Evolutionary conservation across 2,113 vertebrate species (phyloP).

Genomic region (Pluvianellus socialis): DNA sequence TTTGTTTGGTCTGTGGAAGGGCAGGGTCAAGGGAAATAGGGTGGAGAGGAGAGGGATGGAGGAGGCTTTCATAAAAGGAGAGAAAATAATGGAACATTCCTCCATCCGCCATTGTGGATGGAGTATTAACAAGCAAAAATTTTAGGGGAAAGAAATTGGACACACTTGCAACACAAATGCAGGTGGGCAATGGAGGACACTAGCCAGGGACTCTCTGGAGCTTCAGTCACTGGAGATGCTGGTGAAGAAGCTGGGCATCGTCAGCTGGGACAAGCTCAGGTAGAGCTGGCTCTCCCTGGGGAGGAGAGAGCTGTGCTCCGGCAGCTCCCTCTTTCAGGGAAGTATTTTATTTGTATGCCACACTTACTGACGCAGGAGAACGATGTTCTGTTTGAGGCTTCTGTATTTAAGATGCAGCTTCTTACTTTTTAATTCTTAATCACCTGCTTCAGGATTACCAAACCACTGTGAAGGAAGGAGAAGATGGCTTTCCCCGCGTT

Average conservation of each 20-base stretch:
- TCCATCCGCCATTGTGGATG: rapidly evolving
- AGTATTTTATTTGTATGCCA: neutral
- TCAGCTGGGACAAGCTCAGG: neutral
- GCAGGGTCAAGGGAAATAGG: neutral
- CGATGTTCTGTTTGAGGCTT: neutral
- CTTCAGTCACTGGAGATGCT: neutral
- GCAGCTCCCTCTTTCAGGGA: neutral
- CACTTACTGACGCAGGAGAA: neutral
- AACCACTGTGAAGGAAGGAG: neutral
- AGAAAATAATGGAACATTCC: neutral
- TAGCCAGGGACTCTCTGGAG: neutral
- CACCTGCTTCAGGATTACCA: neutral
- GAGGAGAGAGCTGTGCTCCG: neutral
- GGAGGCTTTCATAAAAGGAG: neutral
- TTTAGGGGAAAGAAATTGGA: neutral
- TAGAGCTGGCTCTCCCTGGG: neutral
- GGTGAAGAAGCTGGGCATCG: neutral
- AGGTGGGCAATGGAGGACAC: neutral
- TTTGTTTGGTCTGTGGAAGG: neutral
- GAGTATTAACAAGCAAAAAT: neutral
- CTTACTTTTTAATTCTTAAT: neutral
- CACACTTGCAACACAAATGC: rapidly evolving
- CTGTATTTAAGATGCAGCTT: neutral
- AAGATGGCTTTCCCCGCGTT: neutral
- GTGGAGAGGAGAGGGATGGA: rapidly evolving